These are phyloP conservation scores for Morus bassanus DNA, from an alignment of 2,797 vertebrate species.

Conservation along the genomic window DNA sequence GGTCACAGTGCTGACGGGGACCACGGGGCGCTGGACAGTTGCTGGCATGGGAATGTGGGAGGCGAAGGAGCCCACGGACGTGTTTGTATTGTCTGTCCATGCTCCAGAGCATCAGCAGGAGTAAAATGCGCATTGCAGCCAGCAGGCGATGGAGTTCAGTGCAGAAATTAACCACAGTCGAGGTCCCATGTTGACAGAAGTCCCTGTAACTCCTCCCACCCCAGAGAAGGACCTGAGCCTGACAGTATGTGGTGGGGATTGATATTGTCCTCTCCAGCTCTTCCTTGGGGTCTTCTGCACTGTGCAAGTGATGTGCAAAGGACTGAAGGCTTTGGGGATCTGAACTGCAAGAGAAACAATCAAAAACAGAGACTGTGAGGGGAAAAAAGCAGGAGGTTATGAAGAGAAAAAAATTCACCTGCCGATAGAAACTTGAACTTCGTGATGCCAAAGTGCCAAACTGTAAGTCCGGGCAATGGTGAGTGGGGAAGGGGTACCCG, in stretches of 20 bases:
- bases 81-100: not conserved
- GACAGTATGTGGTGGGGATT: accelerated
- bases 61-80: not conserved
- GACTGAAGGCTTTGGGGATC: not conserved
- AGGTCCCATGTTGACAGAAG: accelerated
- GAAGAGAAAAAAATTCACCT: not conserved
- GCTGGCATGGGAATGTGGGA: accelerated
- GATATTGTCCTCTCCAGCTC: not conserved
- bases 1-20: not conserved
- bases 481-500: not conserved
- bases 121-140: accelerated
- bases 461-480: not conserved
- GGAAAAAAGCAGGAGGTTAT: not conserved
- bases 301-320: not conserved
- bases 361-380: not conserved
- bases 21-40: accelerated
- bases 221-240: not conserved
- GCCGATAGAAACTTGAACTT: not conserved
- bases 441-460: not conserved
- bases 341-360: not conserved
- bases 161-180: accelerated
- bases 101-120: not conserved
- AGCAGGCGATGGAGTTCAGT: not conserved
- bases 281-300: not conserved
- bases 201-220: accelerated